These are phyloP conservation scores for Reinhardtius hippoglossoides DNA, from an alignment of 2,113 vertebrate genomes.

Conservation along the genomic window DNA sequence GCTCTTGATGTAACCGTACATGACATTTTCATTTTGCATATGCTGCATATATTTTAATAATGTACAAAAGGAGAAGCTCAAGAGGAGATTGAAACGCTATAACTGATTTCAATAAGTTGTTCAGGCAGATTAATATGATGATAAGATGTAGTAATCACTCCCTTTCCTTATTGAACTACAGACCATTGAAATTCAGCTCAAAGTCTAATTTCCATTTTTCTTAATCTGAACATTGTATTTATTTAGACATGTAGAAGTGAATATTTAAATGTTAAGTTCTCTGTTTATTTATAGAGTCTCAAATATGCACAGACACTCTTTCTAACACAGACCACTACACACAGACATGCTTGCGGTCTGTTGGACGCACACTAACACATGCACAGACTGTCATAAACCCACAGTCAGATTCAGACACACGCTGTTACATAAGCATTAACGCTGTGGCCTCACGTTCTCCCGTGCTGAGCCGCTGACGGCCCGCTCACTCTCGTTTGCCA, in stretches of 20 bases:
- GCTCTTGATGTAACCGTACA: neutral
- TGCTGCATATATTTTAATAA: constrained; percentile 18
- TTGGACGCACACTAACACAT: constrained; percentile 24
- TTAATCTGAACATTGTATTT: neutral
- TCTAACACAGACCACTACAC: neutral
- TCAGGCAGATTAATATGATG: neutral
- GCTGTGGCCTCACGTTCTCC: constrained; percentile 43
- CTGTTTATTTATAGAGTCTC: neutral
- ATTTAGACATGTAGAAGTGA: neutral
- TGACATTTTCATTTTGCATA: neutral
- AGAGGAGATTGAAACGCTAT: constrained; percentile 15
- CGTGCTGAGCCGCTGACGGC: constrained; percentile 46
- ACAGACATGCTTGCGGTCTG: constrained; percentile 8
- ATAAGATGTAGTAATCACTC: neutral
- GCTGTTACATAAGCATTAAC: constrained; percentile 68
- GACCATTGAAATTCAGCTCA: neutral
- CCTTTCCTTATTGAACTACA: neutral
- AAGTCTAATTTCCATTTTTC: neutral
- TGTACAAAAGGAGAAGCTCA: neutral
- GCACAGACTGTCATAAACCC: constrained; percentile 33
- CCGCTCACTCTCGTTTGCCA: constrained; percentile 52
- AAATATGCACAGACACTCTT: neutral
- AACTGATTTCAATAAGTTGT: neutral
- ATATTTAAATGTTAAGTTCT: neutral
- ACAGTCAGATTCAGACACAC: constrained; percentile 33